Evolutionary conservation across 2,113 vertebrate genomes (phyloP).

Genomic region (Pelecanus crispus): DNA sequence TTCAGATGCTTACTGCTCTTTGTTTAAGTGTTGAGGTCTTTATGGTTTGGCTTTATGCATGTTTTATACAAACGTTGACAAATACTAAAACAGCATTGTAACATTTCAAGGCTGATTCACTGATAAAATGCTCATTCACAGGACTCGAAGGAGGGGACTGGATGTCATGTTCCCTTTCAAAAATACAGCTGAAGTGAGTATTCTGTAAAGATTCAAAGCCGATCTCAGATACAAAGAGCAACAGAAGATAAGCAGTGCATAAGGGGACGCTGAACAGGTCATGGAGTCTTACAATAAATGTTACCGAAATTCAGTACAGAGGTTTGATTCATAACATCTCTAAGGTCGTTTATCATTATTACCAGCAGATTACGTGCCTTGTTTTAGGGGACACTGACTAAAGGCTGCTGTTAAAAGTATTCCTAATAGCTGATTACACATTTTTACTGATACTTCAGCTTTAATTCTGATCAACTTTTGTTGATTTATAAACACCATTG

Average conservation of each 20-base stretch:
- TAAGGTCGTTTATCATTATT: slow-evolving; percentile 37
- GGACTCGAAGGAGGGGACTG: neutral
- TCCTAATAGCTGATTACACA: slow-evolving; percentile 44
- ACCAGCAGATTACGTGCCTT: slow-evolving; percentile 31
- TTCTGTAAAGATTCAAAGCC: slow-evolving; percentile 45
- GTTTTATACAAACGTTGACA: neutral
- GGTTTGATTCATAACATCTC: slow-evolving; percentile 39
- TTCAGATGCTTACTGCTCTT: neutral
- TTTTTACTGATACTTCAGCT: slow-evolving; percentile 41
- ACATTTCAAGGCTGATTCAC: slow-evolving; percentile 29
- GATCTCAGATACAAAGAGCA: slow-evolving; percentile 28
- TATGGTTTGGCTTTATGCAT: neutral
- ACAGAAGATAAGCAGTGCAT: neutral
- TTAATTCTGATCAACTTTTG: slow-evolving; percentile 54
- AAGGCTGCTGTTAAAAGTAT: slow-evolving; percentile 27
- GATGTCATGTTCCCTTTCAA: slow-evolving; percentile 33
- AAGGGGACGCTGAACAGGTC: slow-evolving; percentile 15
- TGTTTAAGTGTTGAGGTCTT: slow-evolving; percentile 30
- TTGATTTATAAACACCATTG: slow-evolving; percentile 52
- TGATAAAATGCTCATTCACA: slow-evolving; percentile 22
- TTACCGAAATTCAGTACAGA: neutral
- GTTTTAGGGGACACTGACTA: slow-evolving; percentile 41
- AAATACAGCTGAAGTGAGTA: slow-evolving; percentile 1
- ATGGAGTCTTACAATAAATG: slow-evolving; percentile 5
- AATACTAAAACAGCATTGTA: neutral